These are phyloP conservation scores for Ptychoptera contaminata DNA, from an alignment of 2,888 invertebrate genomes.

Conservation along the genomic window DNA sequence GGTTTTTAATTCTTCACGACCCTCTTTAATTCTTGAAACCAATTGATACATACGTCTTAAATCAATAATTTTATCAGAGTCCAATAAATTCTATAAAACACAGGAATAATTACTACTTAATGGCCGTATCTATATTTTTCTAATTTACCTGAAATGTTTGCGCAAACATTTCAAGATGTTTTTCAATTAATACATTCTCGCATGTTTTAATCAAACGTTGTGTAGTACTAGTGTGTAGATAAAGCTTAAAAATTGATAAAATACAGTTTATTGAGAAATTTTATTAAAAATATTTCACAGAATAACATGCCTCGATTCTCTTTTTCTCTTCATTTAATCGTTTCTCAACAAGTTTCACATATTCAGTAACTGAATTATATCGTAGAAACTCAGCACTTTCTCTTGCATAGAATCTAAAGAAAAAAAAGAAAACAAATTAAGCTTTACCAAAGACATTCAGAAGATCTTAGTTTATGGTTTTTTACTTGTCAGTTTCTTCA, in stretches of 20 bases:
- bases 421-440: neutral
- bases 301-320: conserved; percentile 50
- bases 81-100: conserved; percentile 60
- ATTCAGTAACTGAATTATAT: conserved; percentile 94
- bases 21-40: conserved; percentile 65
- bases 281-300: no score
- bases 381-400: conserved; percentile 90
- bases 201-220: conserved; percentile 79
- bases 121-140: no score
- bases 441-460: neutral
- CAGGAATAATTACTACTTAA: no score
- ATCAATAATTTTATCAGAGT: conserved; percentile 89
- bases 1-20: conserved; percentile 72
- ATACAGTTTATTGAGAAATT: conserved; percentile 19
- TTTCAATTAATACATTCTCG: conserved; percentile 89
- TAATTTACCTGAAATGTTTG: conserved; percentile 86
- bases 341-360: conserved; percentile 94
- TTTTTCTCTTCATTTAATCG: conserved; percentile 85
- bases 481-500: conserved; percentile 70
- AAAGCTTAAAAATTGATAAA: conserved; percentile 41
- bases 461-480: neutral
- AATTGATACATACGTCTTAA: conserved; percentile 89
- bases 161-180: conserved; percentile 91
- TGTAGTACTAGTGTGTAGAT: conserved; percentile 87
- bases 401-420: conserved; percentile 58